Conservation (phyloP, 2,113 vertebrate species). For the Zapus hudsonius region DNA sequence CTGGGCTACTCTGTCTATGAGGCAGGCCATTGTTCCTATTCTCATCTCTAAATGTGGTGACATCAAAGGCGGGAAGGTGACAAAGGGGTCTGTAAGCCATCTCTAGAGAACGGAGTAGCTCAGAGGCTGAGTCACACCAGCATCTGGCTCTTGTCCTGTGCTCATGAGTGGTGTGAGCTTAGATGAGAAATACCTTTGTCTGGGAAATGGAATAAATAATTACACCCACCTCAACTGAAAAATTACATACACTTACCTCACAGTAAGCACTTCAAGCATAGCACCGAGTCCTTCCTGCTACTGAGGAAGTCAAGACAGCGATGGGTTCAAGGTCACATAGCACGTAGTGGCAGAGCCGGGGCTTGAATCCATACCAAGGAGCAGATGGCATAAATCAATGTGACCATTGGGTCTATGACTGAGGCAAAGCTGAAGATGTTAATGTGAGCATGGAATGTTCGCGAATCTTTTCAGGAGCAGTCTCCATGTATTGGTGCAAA, state of each 20-base stretch:
- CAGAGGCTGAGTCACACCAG: background rate
- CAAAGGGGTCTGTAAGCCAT: background rate
- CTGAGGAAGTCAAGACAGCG: background rate
- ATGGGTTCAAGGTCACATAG: background rate
- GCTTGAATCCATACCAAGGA: background rate
- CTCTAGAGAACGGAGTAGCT: background rate
- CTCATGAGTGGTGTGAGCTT: background rate
- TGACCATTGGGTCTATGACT: background rate
- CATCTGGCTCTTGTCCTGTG: background rate
- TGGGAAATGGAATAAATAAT: background rate
- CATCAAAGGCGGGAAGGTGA: background rate
- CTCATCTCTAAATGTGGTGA: background rate
- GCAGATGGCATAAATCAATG: background rate
- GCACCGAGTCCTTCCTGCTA: background rate
- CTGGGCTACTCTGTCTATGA: background rate
- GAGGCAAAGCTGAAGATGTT: background rate
- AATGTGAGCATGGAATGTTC: background rate
- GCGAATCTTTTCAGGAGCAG: background rate
- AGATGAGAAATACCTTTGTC: background rate
- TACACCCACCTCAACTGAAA: background rate
- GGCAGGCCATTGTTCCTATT: background rate
- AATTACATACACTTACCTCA: accelerated
- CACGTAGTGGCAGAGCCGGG: background rate
- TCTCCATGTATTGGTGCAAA: background rate
- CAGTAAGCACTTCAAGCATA: background rate